These are phyloP conservation scores for Periphyllus acericola DNA, from an alignment of 2,888 invertebrate species.

Conservation along the genomic window DNA sequence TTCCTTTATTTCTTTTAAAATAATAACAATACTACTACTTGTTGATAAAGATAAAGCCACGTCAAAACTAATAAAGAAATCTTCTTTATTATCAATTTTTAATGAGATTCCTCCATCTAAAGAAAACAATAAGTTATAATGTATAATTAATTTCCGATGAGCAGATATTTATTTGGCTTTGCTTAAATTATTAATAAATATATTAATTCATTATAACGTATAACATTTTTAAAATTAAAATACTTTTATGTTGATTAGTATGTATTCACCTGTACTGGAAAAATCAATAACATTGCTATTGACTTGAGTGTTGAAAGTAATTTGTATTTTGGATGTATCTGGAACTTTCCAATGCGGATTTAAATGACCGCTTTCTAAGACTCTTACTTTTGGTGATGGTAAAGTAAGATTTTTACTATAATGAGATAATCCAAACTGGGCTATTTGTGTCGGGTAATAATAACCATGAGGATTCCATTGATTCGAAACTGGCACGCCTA, in stretches of 20 bases:
- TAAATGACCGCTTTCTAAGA: constrained; percentile 81
- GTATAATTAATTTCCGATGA: not conserved
- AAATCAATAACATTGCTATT: constrained; percentile 63
- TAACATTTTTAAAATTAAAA: too few relatives aligned
- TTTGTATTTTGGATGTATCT: constrained; percentile 67
- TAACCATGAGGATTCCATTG: constrained; percentile 97
- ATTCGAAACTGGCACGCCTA: constrained; percentile 88
- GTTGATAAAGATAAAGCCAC: constrained; percentile 78
- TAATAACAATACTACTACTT: constrained; percentile 85
- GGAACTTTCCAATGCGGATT: constrained; percentile 79
- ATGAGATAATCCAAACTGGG: constrained; percentile 96
- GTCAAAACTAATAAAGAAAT: constrained; percentile 76
- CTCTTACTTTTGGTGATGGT: constrained; percentile 78
- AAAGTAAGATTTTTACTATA: constrained; percentile 94
- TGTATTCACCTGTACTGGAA: constrained; percentile 58
- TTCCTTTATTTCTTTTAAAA: constrained; percentile 78
- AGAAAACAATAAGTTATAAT: constrained; percentile 57
- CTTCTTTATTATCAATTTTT: constrained; percentile 75
- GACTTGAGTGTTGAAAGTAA: constrained; percentile 25
- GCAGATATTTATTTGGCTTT: too few relatives aligned
- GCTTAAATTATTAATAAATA: too few relatives aligned
- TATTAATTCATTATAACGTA: too few relatives aligned
- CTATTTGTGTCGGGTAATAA: constrained; percentile 98
- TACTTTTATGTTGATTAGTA: too few relatives aligned
- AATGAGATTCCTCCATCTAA: constrained; percentile 76